Evolutionary conservation across 1,140 invertebrate genomes (phyloP), one percentile per base, ranked within the genome.

Genomic region (Drosophila navojoa): DNA sequence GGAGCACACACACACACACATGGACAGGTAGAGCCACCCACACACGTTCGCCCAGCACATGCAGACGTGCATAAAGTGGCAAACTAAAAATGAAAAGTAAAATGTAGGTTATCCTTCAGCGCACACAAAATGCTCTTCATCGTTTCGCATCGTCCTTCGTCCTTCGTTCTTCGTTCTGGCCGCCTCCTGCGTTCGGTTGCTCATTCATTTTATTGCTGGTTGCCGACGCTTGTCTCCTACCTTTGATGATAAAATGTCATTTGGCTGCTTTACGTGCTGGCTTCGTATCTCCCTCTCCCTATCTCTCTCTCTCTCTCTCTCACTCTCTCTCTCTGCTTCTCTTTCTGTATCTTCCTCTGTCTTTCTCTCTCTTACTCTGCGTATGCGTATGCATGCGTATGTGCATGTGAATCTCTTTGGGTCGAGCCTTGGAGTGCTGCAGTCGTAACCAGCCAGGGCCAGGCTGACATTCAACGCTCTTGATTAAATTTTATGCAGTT

Each of bases 401-500:
- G 60, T 71, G 79, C 4, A 29, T 77, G 54, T 45, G 55, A 49
- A 32, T 55, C 71, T 63, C 61, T 55, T 53, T 35, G 42, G 16
- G 49, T 27, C 16, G 42, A 32, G 40, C n/a, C 19, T 13, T 45
- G 45, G 62, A 38, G 35, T 38, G 42, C 54, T 70, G 64, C 58
- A 74, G 58, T 71, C 59, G 61, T 58, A 66, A 49, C 49, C 63
- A 59, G 64, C 79, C 84, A 89, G 62, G 66, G 84, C 84, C 84
- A 89, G 59, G 79, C 84, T 86, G 82, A 87, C 82, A 87, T 89
- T 87, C 82, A 87, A 79, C 84, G 82, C 84, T 87, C 79, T 87
- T 87, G 82, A 87, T 87, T 87, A 87, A 87, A 87, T 87, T 87
- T 87, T 87, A 87, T 87, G 84, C 84, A 87, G 82, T 87, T 87